Base-by-base conservation (phyloP, 2,888 invertebrate genomes). In the Euphydryas editha region DNA sequence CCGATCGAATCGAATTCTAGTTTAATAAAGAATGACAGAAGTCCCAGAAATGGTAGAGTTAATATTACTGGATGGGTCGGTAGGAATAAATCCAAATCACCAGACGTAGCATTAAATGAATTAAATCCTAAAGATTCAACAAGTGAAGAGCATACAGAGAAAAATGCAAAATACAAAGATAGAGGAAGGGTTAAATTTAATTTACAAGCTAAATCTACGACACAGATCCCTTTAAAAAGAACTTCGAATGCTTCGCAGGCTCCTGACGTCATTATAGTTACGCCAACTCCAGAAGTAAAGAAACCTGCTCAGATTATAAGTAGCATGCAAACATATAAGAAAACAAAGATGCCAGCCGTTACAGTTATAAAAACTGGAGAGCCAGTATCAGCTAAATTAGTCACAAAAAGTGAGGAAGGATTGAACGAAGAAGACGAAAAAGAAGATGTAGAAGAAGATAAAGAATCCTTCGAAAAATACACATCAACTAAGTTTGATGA, bases 401-500 rank as follows among this genome's bases (percentile, higher is more conserved):
- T 81, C 71, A 74, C 75, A 54, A 66, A 77, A 13, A 51, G 44
- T 54, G 62, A 57, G 1, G 61, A 84, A 69, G 84, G 82, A 46
- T 69, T 69, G 21, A 70, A 76, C 24, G 71, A 75, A 7, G 68
- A 73, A 0, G 85, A 85, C 37, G 82, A 85, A 13, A 84, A 86
- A 20, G 85, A 86, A 61, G 86, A 87, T 37, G 82, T 85, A 13
- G 84, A 86, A 20, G 85, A 86, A 61, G 86, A 87, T 37, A 81
- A 76, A 44, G 83, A 84, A 57, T 81, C 83, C 1, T 84, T 82
- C 71, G 86, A 90, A 68, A 93, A 93, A 76, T 94, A 88, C 68
- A 87, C 92, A 44, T 91, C 94, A 13, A 85, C 86, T 37, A 93
- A 93, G 73, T 93, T 92, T 74, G 91, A 92, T 72, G 92, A 92